These are phyloP conservation scores for Bothrops alternatus DNA, from an alignment of 2,797 vertebrate genomes.

Conservation along the genomic window DNA sequence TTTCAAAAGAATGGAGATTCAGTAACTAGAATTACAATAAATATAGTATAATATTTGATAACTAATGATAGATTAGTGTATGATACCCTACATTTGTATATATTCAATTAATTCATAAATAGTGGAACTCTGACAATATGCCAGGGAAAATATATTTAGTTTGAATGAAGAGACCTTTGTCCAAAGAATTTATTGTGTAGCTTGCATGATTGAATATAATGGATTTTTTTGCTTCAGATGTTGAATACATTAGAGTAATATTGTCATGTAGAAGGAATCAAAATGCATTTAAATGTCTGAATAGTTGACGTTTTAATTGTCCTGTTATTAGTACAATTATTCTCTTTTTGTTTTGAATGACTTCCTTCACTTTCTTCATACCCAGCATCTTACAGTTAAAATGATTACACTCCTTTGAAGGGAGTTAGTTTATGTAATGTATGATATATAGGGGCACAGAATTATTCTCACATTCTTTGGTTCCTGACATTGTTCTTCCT, in stretches of 20 bases:
- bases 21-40: conserved; percentile 30
- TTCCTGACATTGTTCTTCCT: background rate
- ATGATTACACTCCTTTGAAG: background rate
- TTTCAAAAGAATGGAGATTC: conserved; percentile 26
- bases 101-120: conserved; percentile 39
- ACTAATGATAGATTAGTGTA: conserved; percentile 22
- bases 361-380: background rate
- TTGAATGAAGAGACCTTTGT: conserved; percentile 34
- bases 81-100: conserved; percentile 1
- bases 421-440: background rate
- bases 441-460: background rate
- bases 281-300: conserved; percentile 4
- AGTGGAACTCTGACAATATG: conserved; percentile 13
- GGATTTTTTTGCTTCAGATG: conserved; percentile 30
- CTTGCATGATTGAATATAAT: conserved; percentile 27
- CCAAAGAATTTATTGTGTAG: conserved; percentile 37
- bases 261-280: background rate
- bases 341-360: background rate
- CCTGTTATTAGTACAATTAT: background rate
- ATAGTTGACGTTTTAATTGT: conserved; percentile 14
- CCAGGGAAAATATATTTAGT: conserved; percentile 21
- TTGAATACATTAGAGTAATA: conserved; percentile 5
- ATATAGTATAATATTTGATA: conserved; percentile 47
- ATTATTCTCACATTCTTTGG: background rate
- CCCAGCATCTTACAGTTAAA: background rate